These are phyloP conservation scores for Hololepta plana DNA, from an alignment of 2,888 invertebrate species.

Conservation along the genomic window DNA sequence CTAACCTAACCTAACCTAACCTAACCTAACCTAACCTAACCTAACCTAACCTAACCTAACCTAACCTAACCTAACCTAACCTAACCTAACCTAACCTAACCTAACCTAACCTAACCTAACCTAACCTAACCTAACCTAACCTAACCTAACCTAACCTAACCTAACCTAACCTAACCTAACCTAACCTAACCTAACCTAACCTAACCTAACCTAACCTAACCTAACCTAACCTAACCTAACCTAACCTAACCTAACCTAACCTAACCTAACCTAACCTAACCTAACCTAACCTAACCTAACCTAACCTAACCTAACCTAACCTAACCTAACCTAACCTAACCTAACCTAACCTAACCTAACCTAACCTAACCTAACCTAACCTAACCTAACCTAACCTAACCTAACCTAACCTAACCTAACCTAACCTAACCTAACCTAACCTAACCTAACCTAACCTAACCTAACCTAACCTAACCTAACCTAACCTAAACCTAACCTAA, in stretches of 20 bases:
- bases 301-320: conserved; percentile 4
- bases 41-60: conserved; percentile 5
- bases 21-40: conserved; percentile 5
- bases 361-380: conserved; percentile 1
- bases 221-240: conserved; percentile 8
- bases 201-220: conserved; percentile 8
- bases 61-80: conserved; percentile 5
- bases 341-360: conserved; percentile 4
- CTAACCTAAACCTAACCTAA: too few relatives aligned
- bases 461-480: conserved; percentile 6
- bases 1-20: too few relatives aligned
- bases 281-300: conserved; percentile 4
- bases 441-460: conserved; percentile 6
- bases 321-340: conserved; percentile 5
- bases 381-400: conserved; percentile 5
- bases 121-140: conserved; percentile 9
- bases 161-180: too few relatives aligned
- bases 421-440: conserved; percentile 8
- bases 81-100: conserved; percentile 6
- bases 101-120: conserved; percentile 4
- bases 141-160: too few relatives aligned
- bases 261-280: conserved; percentile 4
- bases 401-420: conserved; percentile 8
- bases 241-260: conserved; percentile 9
- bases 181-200: conserved; percentile 8